Evolutionary conservation across 2,888 invertebrate species (phyloP).

Genomic region (Oscheius sp.): DNA sequence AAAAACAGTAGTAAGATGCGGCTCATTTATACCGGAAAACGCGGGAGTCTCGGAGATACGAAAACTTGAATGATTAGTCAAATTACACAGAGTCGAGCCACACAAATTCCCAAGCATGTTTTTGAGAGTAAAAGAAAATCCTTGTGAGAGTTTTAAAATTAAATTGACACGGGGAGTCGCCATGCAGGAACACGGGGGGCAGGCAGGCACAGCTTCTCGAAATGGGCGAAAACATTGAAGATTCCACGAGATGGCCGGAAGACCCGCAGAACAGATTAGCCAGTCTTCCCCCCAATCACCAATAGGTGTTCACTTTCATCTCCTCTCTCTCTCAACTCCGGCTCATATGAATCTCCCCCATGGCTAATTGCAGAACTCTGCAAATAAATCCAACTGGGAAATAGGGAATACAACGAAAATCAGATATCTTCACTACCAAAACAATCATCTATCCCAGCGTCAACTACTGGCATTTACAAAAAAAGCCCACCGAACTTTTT

Average conservation of each 20-base stretch:
- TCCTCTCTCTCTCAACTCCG: background rate
- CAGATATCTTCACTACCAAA: too few relatives aligned
- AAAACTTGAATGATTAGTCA: background rate
- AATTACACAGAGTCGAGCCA: background rate
- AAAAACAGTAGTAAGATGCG: background rate
- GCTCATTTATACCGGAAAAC: background rate
- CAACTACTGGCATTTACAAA: too few relatives aligned
- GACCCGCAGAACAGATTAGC: constrained; percentile 25
- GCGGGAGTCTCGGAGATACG: background rate
- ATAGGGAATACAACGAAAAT: too few relatives aligned
- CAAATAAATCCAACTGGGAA: too few relatives aligned
- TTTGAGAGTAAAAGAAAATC: constrained; percentile 14
- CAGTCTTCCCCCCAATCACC: constrained; percentile 10
- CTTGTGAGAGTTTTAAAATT: background rate
- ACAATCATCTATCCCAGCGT: too few relatives aligned
- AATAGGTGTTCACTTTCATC: background rate
- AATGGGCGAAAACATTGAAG: constrained; percentile 15
- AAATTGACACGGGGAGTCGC: constrained; percentile 17
- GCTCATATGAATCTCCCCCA: background rate
- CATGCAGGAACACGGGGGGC: background rate
- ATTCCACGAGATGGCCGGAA: constrained; percentile 30
- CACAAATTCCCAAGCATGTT: background rate
- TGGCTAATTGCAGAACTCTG: too few relatives aligned
- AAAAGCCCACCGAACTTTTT: too few relatives aligned
- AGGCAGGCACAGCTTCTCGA: constrained; percentile 4